Base-by-base conservation (phyloP, 2,888 invertebrate species). In the Alloscopus bannaensis region DNA sequence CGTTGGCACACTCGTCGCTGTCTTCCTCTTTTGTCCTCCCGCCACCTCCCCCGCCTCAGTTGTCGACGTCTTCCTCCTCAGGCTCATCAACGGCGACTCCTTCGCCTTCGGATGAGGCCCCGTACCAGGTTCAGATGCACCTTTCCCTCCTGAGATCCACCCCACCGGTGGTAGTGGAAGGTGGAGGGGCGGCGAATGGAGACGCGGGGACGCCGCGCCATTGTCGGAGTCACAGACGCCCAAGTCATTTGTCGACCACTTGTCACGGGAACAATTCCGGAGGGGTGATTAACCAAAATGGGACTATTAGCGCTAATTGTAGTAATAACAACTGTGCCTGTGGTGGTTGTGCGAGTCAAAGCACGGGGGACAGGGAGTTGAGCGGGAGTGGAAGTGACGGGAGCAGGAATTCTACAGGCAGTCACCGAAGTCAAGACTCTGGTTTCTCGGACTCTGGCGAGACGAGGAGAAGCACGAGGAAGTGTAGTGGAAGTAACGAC, bases 371-470 rank as follows among this genome's bases (percentile, higher is more conserved):
- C 20, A 66, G 52, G 45, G 69, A 68, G 42, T 40, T 75, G 20
- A 77, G 75, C 11, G 83, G 81, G 57, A 45, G 76, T 62, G 64
- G 79, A n/a, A 77, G 81, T 50, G 85, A 84, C 45, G 86, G 82
- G 45, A 84, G 84, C 73, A 81, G 84, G 11, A 86, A 83, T 80
- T 84, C 85, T 65, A 86, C 87, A 18, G 87, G 88, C 16, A 84
- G 93, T 87, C 93, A 93, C 82, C 92, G 93, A 81, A 94, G 94
- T 87, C 93, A 93, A 88, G 94, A 94, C 88, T 94, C 94, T 0
- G 94, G 94, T 0, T 94, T 94, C 88, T 94, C 94, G 0, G 94
- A 94, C 87, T 93, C 93, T 0, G 94, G 94, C 65, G 85, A 86
- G 66, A 81, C 80, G n/a, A 57, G 55, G 64, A 57, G 22, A 20